Base-by-base conservation (phyloP, 2,888 invertebrate genomes). In the Sussaba pulchella region DNA sequence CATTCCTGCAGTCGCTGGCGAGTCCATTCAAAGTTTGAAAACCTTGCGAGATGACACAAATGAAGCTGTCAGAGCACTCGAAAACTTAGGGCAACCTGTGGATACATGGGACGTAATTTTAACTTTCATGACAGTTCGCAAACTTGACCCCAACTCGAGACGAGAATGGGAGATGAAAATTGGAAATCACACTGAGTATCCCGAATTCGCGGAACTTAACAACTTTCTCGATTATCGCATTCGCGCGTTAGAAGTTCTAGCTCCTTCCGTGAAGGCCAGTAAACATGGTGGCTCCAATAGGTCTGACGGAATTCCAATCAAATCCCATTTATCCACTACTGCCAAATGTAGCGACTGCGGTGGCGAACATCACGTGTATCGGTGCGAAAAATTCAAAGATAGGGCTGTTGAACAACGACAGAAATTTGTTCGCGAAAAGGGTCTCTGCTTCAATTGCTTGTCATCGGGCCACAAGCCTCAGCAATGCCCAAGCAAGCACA, bases 401-500 rank as follows among this genome's bases (percentile, higher is more conserved):
- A 36, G 12, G 52, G n/a, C 63, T 6, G 54, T 64, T 3, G 57
- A 75, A 10, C 19, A 54, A 31, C 36, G 79, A 26, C 54, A 50
- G 14, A 45, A 59, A 26, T 0, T 45, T 12, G 74, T 64, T 14
- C 19, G 43, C 14, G 39, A 66, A 6, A 41, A 57, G 10, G 14
- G 19, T 0, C 63, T 81, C 12, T 82, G 81, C 45, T 24, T 9
- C 19, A 82, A 81, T 54, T 81, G 82, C 41, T 43, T 82, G 6
- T 50, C 47, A 8, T 43, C 6, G 9, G 36, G 54, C 8, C 82
- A 82, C 31, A 36, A 39, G 5, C 43, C 61, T 4, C 12, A 31
- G 19, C 19, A 73, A 21, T 81, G 82, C 71, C 24, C 54, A 26
- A 54, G 45, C 43, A 66, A 47, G 61, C 45, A 64, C n/a, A 61